Evolutionary conservation across 1,140 invertebrate species (phyloP), one percentile per base, ranked within the genome.

Genomic region (Pogonomyrmex californicus): DNA sequence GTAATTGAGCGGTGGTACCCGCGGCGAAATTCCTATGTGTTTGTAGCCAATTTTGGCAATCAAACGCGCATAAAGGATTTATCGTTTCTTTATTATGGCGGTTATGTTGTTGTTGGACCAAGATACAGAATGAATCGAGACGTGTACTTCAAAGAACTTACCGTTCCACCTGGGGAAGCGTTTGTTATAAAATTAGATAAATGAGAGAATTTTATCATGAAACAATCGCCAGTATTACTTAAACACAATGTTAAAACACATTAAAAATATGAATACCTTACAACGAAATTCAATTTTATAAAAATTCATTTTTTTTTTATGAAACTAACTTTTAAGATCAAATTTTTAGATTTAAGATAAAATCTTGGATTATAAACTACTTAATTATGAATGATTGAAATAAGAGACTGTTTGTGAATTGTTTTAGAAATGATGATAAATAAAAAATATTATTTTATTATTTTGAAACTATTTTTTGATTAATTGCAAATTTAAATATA

Each of bases 1-100:
- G 96, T 98, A 0, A 95, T 98, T 60, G 97, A 98, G 89, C 95
- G 97, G 54, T 97, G 96, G 96, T 98, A 97, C 94, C 97, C 97
- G 5, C 95, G 98, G 23, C 96, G 97, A 75, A 97, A 97, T 91
- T 96, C 97, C 2, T 98, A 97, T 89, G 97, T 97, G 1, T 96
- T 97, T 63, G 96, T 98, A 0, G 96, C 96, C 2, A 98, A 98
- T 95, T 94, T 98, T 7, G 97, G 97, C 0, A 94, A 92, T 12
- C 91, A 91, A 3, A 95, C 94, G 10, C 95, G 97, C 60, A 96
- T 95, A 1, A 96, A 96, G 75, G 97, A 98, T 94, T 95, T 98
- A 12, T 97, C 97, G 0, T 96, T 96, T 1, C 96, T 97, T 91
- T 97, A 97, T 92, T 98, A 98, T 89, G 97, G 97, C 68, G 98